Percentiles rank a stretch among this genome's conserved stretches.
Evolutionary conservation across 1,140 invertebrate genomes (phyloP).

Genomic region (Triops longicaudatus): DNA sequence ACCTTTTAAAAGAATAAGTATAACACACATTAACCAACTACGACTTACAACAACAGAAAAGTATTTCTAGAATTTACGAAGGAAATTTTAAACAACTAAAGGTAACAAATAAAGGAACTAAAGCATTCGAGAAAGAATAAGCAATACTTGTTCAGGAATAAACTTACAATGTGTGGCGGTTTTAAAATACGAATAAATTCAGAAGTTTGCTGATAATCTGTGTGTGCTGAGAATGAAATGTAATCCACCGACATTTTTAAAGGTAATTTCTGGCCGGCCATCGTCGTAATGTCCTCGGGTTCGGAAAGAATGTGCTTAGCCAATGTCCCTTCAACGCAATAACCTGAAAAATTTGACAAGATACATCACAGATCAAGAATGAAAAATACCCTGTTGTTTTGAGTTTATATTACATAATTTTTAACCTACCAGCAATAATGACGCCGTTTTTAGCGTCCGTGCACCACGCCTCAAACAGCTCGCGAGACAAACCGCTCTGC

Average conservation of each 20-base stretch:
- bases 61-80: too few relatives aligned
- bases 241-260: conserved; percentile 98
- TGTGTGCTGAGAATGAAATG: conserved; percentile 98
- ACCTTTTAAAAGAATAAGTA: conserved; percentile 47
- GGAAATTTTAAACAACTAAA: too few relatives aligned
- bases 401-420: neutral
- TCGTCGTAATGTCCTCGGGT: conserved; percentile 92
- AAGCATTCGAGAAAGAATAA: conserved; percentile 7
- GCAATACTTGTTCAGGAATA: conserved; percentile 18
- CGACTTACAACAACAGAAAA: conserved; percentile 1
- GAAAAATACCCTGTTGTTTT: neutral
- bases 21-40: neutral
- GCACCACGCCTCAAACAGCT: conserved; percentile 98
- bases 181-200: conserved; percentile 91
- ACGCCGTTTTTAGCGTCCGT: conserved; percentile 95
- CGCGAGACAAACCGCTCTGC: conserved; percentile 94
- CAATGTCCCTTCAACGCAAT: conserved; percentile 97
- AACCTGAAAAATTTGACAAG: conserved; percentile 49
- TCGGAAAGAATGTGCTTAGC: conserved; percentile 96
- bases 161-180: conserved; percentile 82
- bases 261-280: conserved; percentile 90
- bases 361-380: neutral
- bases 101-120: neutral
- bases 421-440: conserved; percentile 74
- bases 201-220: conserved; percentile 97